Percentiles rank a stretch among this genome's conserved stretches.
Evolutionary conservation across 2,113 vertebrate genomes (phyloP).

Genomic region (Microcebus jonahi): DNA sequence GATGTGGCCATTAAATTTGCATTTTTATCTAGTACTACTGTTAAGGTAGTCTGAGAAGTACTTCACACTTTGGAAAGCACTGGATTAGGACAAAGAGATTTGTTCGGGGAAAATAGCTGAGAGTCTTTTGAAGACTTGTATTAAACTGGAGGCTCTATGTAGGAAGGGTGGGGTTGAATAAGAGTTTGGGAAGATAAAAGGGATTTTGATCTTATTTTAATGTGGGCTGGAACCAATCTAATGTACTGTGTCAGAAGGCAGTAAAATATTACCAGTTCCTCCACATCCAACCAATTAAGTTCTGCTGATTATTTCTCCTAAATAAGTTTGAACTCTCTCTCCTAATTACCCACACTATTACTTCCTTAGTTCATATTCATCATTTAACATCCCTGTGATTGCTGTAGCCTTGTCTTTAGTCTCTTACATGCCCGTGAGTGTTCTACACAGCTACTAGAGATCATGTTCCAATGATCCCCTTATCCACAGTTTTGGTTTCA

Average conservation of each 20-base stretch:
- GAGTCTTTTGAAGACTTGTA: not conserved
- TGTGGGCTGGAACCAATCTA: not conserved
- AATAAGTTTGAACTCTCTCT: not conserved
- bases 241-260: not conserved
- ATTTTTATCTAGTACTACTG: not conserved
- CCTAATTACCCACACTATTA: not conserved
- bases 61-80: slow-evolving; percentile 7
- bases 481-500: not conserved
- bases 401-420: not conserved
- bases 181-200: not conserved
- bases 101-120: not conserved
- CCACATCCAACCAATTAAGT: not conserved
- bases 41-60: not conserved
- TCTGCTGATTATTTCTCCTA: slow-evolving; percentile 20
- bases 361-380: not conserved
- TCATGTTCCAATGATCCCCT: not conserved
- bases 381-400: not conserved
- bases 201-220: slow-evolving; percentile 28
- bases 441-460: not conserved
- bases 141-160: not conserved
- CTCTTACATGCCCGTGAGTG: not conserved
- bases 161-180: not conserved
- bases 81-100: not conserved
- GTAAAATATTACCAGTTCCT: not conserved
- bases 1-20: not conserved